Percentiles rank a stretch among this genome's conserved stretches.
Conservation (phyloP, 2,113 vertebrate genomes). For the Alaudala cheleensis region DNA sequence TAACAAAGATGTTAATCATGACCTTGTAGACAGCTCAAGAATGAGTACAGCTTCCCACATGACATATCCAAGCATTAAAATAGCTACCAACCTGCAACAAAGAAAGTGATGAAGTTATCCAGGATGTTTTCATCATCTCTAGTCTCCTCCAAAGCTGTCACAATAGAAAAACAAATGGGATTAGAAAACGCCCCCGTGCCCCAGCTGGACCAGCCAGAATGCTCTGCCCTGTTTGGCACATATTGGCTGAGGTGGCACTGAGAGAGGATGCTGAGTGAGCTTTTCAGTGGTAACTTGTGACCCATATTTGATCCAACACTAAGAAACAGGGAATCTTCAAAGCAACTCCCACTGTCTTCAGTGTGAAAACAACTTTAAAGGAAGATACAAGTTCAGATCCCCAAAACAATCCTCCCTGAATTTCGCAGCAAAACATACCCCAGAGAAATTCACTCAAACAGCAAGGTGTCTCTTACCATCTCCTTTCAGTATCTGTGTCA, state of each 20-base stretch:
- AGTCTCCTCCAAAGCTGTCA: slow-evolving; percentile 76
- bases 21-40: background rate
- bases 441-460: background rate
- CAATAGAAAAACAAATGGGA: background rate
- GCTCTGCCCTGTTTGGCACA: background rate
- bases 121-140: slow-evolving; percentile 85
- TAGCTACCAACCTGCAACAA: slow-evolving; percentile 85
- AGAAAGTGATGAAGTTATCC: slow-evolving; percentile 94
- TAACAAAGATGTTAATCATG: background rate
- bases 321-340: background rate
- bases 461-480: background rate
- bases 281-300: background rate
- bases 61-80: background rate
- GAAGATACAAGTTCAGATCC: background rate
- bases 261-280: background rate
- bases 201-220: background rate
- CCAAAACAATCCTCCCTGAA: background rate
- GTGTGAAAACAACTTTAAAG: background rate
- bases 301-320: background rate
- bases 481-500: slow-evolving; percentile 87
- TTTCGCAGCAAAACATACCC: background rate
- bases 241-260: fast-evolving
- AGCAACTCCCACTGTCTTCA: background rate
- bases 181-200: background rate
- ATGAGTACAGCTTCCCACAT: background rate